Evolutionary conservation across 1,140 invertebrate genomes (phyloP).

Genomic region (Tetranychus cinnabarinus): DNA sequence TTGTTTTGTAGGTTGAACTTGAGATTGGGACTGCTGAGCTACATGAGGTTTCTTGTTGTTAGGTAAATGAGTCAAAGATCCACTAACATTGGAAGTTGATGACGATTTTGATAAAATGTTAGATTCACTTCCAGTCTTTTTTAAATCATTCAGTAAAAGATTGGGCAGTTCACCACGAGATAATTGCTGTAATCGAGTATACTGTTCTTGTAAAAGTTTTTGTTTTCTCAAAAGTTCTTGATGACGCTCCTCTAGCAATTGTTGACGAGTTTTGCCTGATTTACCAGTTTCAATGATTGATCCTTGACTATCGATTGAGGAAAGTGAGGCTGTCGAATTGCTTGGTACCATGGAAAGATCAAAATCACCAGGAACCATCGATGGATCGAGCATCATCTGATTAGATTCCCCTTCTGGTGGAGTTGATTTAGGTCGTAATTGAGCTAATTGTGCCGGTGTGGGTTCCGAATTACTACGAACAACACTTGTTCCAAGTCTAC

Average conservation of each 20-base stretch:
- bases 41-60: background rate
- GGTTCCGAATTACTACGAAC: constrained; percentile 9
- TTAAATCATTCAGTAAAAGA: constrained; percentile 28
- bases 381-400: background rate
- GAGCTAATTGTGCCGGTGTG: background rate
- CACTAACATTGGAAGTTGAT: background rate
- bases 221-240: constrained; percentile 63
- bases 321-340: constrained; percentile 1
- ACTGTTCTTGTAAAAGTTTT: constrained; percentile 61
- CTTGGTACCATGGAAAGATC: background rate
- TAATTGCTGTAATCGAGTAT: constrained; percentile 54
- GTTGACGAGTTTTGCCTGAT: constrained; percentile 28
- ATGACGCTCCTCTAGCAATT: constrained; percentile 52
- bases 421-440: constrained; percentile 1
- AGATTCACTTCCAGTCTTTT: constrained; percentile 68
- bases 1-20: no score
- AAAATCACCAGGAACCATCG: background rate
- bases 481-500: background rate
- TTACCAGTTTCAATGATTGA: constrained; percentile 4
- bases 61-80: background rate
- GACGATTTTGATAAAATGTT: constrained; percentile 56
- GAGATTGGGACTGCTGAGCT: background rate
- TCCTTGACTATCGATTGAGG: constrained; percentile 3
- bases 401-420: constrained; percentile 4
- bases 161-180: constrained; percentile 43